Evolutionary conservation across 2,797 vertebrate species (phyloP).

Genomic region (Cuniculus paca): DNA sequence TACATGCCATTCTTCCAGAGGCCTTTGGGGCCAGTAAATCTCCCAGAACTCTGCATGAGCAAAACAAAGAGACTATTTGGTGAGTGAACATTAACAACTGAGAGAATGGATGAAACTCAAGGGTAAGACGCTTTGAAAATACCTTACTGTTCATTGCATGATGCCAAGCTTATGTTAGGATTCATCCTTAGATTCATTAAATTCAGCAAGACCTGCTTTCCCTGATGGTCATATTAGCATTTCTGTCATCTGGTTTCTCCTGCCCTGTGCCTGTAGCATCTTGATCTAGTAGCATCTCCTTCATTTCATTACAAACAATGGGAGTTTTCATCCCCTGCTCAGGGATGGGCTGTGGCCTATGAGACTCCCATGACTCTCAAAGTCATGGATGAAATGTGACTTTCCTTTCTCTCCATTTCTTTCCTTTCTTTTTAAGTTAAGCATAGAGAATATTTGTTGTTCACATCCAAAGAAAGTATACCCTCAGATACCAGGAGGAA

Average conservation of each 20-base stretch:
- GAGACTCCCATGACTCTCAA: background rate
- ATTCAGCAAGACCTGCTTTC: background rate
- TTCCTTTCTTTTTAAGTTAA: background rate
- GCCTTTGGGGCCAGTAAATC: background rate
- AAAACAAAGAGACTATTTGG: background rate
- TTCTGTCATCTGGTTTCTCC: background rate
- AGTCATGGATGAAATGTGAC: fast-evolving
- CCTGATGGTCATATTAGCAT: background rate
- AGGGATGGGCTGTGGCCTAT: background rate
- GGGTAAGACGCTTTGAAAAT: background rate
- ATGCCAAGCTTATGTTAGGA: background rate
- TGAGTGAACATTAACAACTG: background rate
- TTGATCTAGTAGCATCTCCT: background rate
- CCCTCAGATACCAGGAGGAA: background rate
- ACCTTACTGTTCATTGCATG: background rate
- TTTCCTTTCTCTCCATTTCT: background rate
- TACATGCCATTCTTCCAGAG: background rate
- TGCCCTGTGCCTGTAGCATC: too few relatives aligned
- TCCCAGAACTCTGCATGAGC: background rate
- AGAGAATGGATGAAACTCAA: background rate
- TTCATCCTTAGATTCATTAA: background rate
- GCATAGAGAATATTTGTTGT: background rate
- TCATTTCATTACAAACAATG: background rate
- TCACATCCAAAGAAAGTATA: background rate
- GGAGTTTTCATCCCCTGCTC: background rate